These are phyloP conservation scores for Sinocyclocheilus anophthalmus DNA, from an alignment of 2,113 vertebrate species.

Conservation along the genomic window DNA sequence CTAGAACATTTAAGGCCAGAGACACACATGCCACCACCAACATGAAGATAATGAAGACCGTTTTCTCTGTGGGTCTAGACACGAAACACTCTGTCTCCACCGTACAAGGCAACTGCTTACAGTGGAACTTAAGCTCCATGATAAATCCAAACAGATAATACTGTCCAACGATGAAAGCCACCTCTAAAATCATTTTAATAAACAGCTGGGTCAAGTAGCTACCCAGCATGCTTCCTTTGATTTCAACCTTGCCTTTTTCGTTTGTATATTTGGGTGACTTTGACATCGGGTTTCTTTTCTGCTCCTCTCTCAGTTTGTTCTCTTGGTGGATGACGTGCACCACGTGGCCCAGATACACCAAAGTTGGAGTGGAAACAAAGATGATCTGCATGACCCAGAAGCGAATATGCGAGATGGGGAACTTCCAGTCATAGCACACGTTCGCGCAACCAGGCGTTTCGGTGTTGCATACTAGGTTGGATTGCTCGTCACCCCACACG, in stretches of 20 bases:
- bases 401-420: slow-evolving; percentile 74
- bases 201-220: slow-evolving; percentile 89
- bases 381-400: slow-evolving; percentile 77
- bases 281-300: slow-evolving; percentile 49
- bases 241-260: slow-evolving; percentile 81
- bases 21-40: slow-evolving; percentile 84
- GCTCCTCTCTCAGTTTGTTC: slow-evolving; percentile 69
- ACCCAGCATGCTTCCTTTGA: slow-evolving; percentile 83
- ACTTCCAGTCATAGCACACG: slow-evolving; percentile 72
- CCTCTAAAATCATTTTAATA: slow-evolving; percentile 86
- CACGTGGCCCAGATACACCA: slow-evolving; percentile 70
- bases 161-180: slow-evolving; percentile 85
- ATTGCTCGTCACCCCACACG: slow-evolving; percentile 73
- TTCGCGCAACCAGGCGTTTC: slow-evolving; percentile 67
- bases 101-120: slow-evolving; percentile 69
- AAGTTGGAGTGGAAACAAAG: slow-evolving; percentile 52
- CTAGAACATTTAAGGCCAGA: slow-evolving; percentile 83
- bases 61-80: slow-evolving; percentile 83
- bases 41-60: slow-evolving; percentile 84
- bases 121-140: slow-evolving; percentile 78
- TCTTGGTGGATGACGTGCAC: slow-evolving; percentile 71
- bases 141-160: slow-evolving; percentile 78
- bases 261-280: slow-evolving; percentile 75
- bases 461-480: slow-evolving; percentile 68
- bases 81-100: slow-evolving; percentile 82